Base-by-base conservation (phyloP, 2,888 invertebrate species). In the Ischnus inquisitorius region DNA sequence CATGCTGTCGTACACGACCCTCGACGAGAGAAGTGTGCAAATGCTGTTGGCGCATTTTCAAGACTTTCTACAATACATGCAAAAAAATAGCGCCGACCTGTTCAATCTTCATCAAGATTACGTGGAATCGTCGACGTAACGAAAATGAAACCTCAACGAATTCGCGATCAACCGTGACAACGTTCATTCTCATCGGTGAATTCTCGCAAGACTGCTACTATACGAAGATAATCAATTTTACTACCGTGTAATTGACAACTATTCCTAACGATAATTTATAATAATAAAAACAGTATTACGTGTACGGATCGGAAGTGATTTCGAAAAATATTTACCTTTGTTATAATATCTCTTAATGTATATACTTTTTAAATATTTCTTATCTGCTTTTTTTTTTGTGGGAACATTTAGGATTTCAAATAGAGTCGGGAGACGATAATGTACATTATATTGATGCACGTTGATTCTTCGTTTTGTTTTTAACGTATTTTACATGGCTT, bases 21-120 rank as follows among this genome's bases (percentile, higher is more conserved):
- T 98, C 43, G 98, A 98, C 91, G 98, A 98, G 92, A 97, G 97
- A 88, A 97, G 97, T n/a, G 95, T 98, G 82, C 97, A 98, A 86
- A 94, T 97, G n/a, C 94, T 99, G 0, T 92, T 97, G 64, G 95
- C 95, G 1, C 97, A 98, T 91, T 95, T 99, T 85, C 97, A 98
- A 90, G 98, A 99, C 90, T 97, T 99, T 90, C 94, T 99, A 2
- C 98, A 97, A 94, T 98, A 96, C 93, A 95, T 98, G 94, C 96
- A 97, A 57, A 97, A 97, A 86, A 97, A 98, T 91, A 95, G 96
- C 86, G 95, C 96, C 0, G 96, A 96, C 2, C 94, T 97, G 82
- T 98, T 98, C 92, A 97, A 96, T 93, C 94, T 97, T 87, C 88
- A 91, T 34, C 96, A 96, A 89, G 97, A 97, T 92, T 98, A 98